Conservation (phyloP, 2,888 invertebrate species). For the Dendrolimus pini region DNA sequence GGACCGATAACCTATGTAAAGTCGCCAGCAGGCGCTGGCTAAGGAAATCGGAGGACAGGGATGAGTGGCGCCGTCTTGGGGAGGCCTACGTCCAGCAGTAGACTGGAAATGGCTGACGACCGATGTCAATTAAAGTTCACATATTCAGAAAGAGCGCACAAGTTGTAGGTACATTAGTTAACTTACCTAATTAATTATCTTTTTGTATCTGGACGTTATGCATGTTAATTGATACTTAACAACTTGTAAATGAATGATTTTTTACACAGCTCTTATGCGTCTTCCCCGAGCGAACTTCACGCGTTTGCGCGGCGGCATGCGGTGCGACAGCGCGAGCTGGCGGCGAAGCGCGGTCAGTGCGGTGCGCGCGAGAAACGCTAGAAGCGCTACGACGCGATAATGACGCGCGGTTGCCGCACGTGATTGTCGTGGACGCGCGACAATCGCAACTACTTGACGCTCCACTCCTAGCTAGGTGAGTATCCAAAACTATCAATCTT, state of each 20-base stretch:
- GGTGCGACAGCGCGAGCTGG: conserved; percentile 77
- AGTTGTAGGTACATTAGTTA: too few species aligned
- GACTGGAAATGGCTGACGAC: too few species aligned
- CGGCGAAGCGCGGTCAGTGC: conserved; percentile 75
- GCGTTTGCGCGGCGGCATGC: conserved; percentile 81
- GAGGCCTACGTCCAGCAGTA: too few species aligned
- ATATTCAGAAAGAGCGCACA: too few species aligned
- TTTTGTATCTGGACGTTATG: too few species aligned
- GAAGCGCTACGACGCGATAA: conserved; percentile 63
- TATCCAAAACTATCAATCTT: conserved; percentile 3
- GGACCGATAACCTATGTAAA: too few species aligned
- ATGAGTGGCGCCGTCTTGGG: too few species aligned
- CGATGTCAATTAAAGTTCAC: too few species aligned
- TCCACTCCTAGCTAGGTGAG: conserved; percentile 79
- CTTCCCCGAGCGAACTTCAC: conserved; percentile 80
- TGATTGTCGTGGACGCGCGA: conserved; percentile 81
- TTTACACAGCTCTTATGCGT: conserved; percentile 81
- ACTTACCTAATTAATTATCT: too few species aligned
- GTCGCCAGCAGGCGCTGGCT: too few species aligned
- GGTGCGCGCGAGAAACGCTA: conserved; percentile 73
- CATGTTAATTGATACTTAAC: too few species aligned
- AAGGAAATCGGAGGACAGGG: too few species aligned
- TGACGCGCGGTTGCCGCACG: conserved; percentile 74
- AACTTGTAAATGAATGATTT: neutral
- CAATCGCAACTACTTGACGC: conserved; percentile 78